phyloP scores from a whole-genome alignment of 2,113 vertebrate genomes.

The Sarotherodon lohbergeri region DNA sequence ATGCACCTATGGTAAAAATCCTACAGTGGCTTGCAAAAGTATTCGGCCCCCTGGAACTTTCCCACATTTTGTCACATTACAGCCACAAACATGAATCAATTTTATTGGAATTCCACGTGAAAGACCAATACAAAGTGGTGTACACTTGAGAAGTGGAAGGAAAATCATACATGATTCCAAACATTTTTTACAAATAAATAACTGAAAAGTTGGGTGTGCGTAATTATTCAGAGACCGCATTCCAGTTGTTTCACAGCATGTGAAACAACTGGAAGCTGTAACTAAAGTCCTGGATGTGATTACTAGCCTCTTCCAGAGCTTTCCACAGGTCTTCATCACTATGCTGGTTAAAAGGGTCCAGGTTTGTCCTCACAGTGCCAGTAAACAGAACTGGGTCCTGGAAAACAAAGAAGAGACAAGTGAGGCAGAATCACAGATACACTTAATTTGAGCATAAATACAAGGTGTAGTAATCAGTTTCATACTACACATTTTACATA shows the following conservation, averaged over 20 bases:
- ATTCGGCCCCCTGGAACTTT: too few species aligned
- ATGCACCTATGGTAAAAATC: not conserved
- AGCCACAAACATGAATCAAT: too few species aligned
- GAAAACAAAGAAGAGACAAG: not conserved
- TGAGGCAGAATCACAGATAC: not conserved
- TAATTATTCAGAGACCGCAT: too few species aligned
- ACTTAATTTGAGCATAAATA: not conserved
- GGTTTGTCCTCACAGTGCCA: slow-evolving; percentile 89
- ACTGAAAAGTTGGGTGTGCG: too few species aligned
- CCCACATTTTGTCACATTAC: too few species aligned
- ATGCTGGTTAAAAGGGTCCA: slow-evolving; percentile 90
- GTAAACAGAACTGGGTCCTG: slow-evolving; percentile 90
- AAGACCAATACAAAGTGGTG: too few species aligned
- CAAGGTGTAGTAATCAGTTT: not conserved
- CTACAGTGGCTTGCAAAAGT: not conserved
- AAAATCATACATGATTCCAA: too few species aligned
- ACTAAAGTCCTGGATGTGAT: not conserved
- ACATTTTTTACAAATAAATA: too few species aligned
- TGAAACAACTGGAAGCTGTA: not conserved
- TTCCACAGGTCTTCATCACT: slow-evolving; percentile 87
- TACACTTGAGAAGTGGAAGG: too few species aligned
- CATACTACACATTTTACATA: not conserved
- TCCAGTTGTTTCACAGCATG: too few species aligned
- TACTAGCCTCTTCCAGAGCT: slow-evolving; percentile 78
- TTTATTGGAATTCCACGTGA: too few species aligned